Conservation (phyloP, 2,888 invertebrate genomes). For the Dichetophora obliterata region DNA sequence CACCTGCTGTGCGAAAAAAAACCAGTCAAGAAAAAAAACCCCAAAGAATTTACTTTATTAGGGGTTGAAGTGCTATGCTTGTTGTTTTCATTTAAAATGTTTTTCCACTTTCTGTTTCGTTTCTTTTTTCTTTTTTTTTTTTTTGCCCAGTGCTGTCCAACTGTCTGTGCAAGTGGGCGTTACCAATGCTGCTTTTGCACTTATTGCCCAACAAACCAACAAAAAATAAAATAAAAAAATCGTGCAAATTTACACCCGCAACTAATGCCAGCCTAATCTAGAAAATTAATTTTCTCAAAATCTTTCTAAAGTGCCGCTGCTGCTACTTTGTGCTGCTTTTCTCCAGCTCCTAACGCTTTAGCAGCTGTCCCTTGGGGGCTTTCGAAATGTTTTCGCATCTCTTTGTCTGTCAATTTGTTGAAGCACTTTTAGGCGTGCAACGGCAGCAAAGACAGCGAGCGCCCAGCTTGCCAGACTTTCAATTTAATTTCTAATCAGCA, state of each 20-base stretch:
- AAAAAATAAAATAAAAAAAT: neutral
- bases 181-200: conserved; percentile 7
- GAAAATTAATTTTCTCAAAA: conserved; percentile 55
- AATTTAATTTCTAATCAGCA: conserved; percentile 39
- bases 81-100: neutral
- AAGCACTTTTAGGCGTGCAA: neutral
- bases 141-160: no score
- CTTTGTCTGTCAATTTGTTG: conserved; percentile 28
- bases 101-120: no score
- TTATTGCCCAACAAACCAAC: neutral
- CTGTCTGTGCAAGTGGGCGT: conserved; percentile 8
- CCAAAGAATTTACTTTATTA: neutral
- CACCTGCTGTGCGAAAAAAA: conserved; percentile 28
- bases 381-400: neutral
- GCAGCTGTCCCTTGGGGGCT: conserved; percentile 20
- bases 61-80: conserved; percentile 29
- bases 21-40: neutral
- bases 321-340: neutral
- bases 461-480: neutral
- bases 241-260: conserved; percentile 22
- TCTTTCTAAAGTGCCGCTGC: conserved; percentile 3
- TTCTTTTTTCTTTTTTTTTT: neutral
- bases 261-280: conserved; percentile 51
- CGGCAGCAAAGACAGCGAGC: neutral
- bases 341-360: neutral